Evolutionary conservation across 2,888 invertebrate species (phyloP), one percentile per base, ranked within the genome.

Genomic region (Pseudococcus longispinus): DNA sequence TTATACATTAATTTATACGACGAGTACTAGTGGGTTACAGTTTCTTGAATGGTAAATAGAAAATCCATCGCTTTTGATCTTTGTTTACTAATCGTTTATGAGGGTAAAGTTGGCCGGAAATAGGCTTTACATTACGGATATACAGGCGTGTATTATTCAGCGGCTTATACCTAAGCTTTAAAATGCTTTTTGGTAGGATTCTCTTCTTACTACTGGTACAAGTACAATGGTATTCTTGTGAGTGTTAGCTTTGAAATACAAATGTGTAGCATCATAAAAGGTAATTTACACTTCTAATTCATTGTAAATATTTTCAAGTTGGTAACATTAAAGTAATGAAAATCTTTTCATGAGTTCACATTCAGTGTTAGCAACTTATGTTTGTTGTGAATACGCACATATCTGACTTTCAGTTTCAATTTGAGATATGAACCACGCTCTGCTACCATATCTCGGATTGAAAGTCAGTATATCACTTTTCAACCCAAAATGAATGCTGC

Each of bases 11-110:
- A 80, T 80, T 80, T 42, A 80, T 80, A 80, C 20, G 20, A 80
- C 77, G 37, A 80, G 77, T 80, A 80, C 77, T 20, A 80, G 77
- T 80, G 42, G 37, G 37, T 37, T 4, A 80, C 77, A 80, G 77
- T 80, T 80, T 80, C 77, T 80, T 20, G 77, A 80, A 80, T 80
- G 13, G 77, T 42, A 37, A 77, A 80, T 37, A 20, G 37, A 42
- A 80, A 80, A 42, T 42, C 77, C 77, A 80, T 42, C 42, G 77
- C 77, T 80, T 80, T 80, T 80, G 42, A 80, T 80, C 77, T 80
- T 80, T 42, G 37, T 80, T 80, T 80, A 80, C 77, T 80, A 80
- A 80, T 80, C 77, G 77, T 80, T 80, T 42, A 42, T 42, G 9
- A 42, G 77, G 77, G 77, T 37, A 37, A 80, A 80, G 77, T 80